Percentiles rank a stretch among this genome's conserved stretches.
phyloP scores from a whole-genome alignment of 1,140 invertebrate genomes.

The Hycleus cichorii region DNA sequence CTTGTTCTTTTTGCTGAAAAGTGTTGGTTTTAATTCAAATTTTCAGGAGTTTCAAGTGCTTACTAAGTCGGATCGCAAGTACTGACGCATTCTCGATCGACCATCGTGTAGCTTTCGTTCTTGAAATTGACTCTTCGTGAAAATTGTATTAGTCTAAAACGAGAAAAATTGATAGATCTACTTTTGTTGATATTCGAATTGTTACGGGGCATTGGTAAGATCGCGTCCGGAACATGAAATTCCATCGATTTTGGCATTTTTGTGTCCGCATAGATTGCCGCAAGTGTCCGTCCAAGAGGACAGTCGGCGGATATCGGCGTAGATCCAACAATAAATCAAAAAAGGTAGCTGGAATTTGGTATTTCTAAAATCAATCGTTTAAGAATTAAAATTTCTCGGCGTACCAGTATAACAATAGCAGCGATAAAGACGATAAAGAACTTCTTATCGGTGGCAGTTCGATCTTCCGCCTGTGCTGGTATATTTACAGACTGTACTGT shows the following conservation, averaged over 20 bases:
- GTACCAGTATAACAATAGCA: not conserved
- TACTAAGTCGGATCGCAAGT: too few species aligned
- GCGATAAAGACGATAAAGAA: slow-evolving; percentile 1
- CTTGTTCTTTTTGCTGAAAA: too few species aligned
- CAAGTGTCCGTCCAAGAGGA: not conserved
- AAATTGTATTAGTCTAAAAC: too few species aligned
- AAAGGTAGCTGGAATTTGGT: slow-evolving; percentile 1
- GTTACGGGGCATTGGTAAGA: not conserved
- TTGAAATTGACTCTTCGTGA: too few species aligned
- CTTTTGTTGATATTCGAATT: not conserved
- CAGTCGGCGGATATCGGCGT: not conserved
- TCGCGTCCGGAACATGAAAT: not conserved
- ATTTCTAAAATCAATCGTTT: not conserved
- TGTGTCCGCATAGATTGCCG: slow-evolving; percentile 1
- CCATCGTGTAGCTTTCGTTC: too few species aligned
- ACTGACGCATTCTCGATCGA: too few species aligned
- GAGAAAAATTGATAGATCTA: too few species aligned
- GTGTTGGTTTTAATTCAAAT: too few species aligned
- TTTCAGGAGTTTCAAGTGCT: too few species aligned
- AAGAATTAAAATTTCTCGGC: not conserved
- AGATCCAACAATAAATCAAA: not conserved
- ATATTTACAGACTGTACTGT: not conserved
- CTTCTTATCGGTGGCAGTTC: slow-evolving; percentile 4
- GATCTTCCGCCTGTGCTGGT: slow-evolving; percentile 6
- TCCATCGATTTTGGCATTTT: slow-evolving; percentile 1